phyloP scores from a whole-genome alignment of 1,140 invertebrate species.

The Drosophila tsacasi region DNA sequence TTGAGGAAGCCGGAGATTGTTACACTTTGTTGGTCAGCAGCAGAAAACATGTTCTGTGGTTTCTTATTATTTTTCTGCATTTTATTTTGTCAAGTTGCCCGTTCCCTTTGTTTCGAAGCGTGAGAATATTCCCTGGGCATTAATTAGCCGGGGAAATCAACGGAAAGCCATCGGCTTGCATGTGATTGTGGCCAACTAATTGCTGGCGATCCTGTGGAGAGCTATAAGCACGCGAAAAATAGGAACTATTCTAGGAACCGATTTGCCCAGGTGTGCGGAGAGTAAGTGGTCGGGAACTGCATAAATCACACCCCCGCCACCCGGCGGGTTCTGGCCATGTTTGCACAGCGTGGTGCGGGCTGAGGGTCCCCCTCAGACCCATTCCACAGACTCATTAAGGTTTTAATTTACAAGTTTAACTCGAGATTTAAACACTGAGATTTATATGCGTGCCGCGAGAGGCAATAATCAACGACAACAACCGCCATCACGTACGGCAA shows the following conservation, averaged over 20 bases:
- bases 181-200: slow-evolving; percentile 68
- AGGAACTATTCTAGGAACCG: slow-evolving; percentile 16
- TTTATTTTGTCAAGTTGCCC: neutral
- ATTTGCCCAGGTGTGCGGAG: slow-evolving; percentile 19
- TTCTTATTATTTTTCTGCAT: neutral
- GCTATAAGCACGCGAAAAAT: slow-evolving; percentile 55
- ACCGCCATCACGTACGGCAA: slow-evolving; percentile 57
- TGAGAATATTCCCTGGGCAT: slow-evolving; percentile 80
- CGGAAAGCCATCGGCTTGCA: slow-evolving; percentile 60
- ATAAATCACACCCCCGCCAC: slow-evolving; percentile 60
- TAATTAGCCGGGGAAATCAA: slow-evolving; percentile 73
- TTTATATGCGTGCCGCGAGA: slow-evolving; percentile 68
- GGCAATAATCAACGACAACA: slow-evolving; percentile 76
- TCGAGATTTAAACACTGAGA: slow-evolving; percentile 73
- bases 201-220: slow-evolving; percentile 57
- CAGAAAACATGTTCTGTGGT: slow-evolving; percentile 53
- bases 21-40: slow-evolving; percentile 53
- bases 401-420: slow-evolving; percentile 80
- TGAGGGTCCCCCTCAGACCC: no score
- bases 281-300: slow-evolving; percentile 46
- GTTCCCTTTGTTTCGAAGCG: slow-evolving; percentile 47
- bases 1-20: slow-evolving; percentile 70
- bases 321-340: slow-evolving; percentile 14
- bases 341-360: slow-evolving; percentile 47
- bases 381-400: slow-evolving; percentile 73